Evolutionary conservation across 1,140 invertebrate genomes (phyloP).

Genomic region (Drosophila insularis): DNA sequence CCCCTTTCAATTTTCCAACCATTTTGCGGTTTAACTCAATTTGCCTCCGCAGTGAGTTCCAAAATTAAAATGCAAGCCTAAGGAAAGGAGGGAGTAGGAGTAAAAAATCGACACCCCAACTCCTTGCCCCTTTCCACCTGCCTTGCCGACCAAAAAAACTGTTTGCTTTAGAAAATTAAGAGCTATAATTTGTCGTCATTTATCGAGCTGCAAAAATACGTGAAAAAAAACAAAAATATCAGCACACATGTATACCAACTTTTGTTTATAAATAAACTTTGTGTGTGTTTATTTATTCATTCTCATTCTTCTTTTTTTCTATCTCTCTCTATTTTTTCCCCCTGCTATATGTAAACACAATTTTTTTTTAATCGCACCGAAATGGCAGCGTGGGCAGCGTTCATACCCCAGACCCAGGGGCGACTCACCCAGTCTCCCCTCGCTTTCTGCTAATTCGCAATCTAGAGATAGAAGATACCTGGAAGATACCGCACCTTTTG

Average conservation of each 20-base stretch:
- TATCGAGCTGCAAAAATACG: conserved; percentile 23
- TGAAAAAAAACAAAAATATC: background rate
- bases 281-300: conserved; percentile 11
- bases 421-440: conserved; percentile 31
- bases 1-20: conserved; percentile 24
- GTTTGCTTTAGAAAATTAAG: conserved; percentile 51
- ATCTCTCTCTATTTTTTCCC: background rate
- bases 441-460: conserved; percentile 31
- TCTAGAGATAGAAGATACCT: conserved; percentile 1
- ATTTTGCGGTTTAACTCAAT: conserved; percentile 59
- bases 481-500: conserved; percentile 48
- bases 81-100: too few species aligned
- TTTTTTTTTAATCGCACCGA: conserved; percentile 18
- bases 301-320: background rate
- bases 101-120: background rate
- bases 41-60: conserved; percentile 47
- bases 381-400: conserved; percentile 50
- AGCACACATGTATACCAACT: conserved; percentile 21
- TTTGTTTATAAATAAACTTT: conserved; percentile 68
- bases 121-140: background rate
- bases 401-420: conserved; percentile 40
- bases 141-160: conserved; percentile 3
- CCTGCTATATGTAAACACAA: conserved; percentile 17
- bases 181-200: conserved; percentile 68
- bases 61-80: conserved; percentile 49